A percentile compares a stretch with the other conserved stretches of the same genome.
Conservation (phyloP, 2,888 invertebrate genomes). For the Eledona agricola region DNA sequence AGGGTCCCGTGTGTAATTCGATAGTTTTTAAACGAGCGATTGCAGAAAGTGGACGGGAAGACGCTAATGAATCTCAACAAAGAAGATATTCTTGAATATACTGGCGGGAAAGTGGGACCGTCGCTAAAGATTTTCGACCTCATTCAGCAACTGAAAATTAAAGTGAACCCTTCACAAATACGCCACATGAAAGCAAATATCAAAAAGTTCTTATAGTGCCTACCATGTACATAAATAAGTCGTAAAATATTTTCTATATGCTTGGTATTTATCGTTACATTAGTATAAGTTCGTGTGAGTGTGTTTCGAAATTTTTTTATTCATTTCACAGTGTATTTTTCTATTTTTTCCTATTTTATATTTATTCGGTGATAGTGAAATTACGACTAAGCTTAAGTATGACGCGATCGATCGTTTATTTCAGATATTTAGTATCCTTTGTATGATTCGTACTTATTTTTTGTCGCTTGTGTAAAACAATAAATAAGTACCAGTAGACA, state of each 20-base stretch:
- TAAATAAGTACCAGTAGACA: too few relatives aligned
- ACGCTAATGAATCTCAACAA: slow-evolving; percentile 82
- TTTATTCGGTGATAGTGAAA: slow-evolving; percentile 14
- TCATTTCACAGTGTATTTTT: neutral
- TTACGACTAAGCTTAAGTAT: neutral
- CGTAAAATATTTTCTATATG: slow-evolving; percentile 28
- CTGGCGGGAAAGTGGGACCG: slow-evolving; percentile 94
- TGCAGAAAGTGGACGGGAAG: slow-evolving; percentile 81
- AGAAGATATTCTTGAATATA: slow-evolving; percentile 88
- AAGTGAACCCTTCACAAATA: slow-evolving; percentile 79
- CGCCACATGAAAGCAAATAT: slow-evolving; percentile 70
- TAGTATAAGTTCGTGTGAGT: slow-evolving; percentile 27
- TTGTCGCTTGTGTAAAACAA: too few relatives aligned
- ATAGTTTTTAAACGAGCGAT: slow-evolving; percentile 48
- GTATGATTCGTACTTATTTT: too few relatives aligned
- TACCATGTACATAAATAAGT: too few relatives aligned
- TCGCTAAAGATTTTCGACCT: slow-evolving; percentile 93
- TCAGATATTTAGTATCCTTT: too few relatives aligned
- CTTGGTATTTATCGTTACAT: slow-evolving; percentile 27
- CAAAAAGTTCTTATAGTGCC: slow-evolving; percentile 73
- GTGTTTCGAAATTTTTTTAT: slow-evolving; percentile 8
- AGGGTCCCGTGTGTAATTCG: slow-evolving; percentile 1
- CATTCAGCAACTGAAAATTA: slow-evolving; percentile 89
- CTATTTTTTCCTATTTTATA: slow-evolving; percentile 5
- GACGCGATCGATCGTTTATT: neutral